Evolutionary conservation across 2,113 vertebrate species (phyloP), one percentile per base, ranked within the genome.

Genomic region (Pipa parva): DNA sequence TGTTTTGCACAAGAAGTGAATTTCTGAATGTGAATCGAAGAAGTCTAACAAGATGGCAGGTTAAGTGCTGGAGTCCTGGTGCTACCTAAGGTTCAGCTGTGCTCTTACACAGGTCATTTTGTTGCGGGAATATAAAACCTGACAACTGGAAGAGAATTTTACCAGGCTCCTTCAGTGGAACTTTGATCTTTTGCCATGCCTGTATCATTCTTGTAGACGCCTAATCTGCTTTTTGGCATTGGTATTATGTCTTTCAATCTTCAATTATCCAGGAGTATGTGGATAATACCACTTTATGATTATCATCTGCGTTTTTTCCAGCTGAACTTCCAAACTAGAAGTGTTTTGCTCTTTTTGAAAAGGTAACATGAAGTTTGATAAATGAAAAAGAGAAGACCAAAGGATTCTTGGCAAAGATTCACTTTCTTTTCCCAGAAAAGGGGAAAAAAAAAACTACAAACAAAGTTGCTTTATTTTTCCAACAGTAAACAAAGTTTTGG

Each of bases 1-100:
- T 91, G 92, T 96, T 98, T 98, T 98, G 95, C 95, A 98, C 95
- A 98, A 92, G 90, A 97, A 92, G 90, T 93, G 93, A 88, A 91
- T 95, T 92, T 92, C 90, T 97, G 95, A 97, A 97, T 97, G 95
- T 96, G 93, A 95, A 88, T 84, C 80, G 80, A 87, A 88, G 82
- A 85, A 83, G 86, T 84, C 80, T 81, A 87, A 80, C 83, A 78
- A 83, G 87, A 89, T 59, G 75, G 87, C 85, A 77, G 68, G 72
- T 80, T 82, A 75, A 79, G 77, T 86, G 79, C 79, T 87, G 88
- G 88, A 90, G 86, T 83, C 86, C 84, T 81, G 82, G 86, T 90
- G 90, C 89, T 90, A 88, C 89, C 85, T 86, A 87, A 87, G 87
- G 86, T 90, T 87, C 84, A 84, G 85, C 78, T 71, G 69, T 78